Percentiles rank a stretch among this genome's conserved stretches.
Evolutionary conservation across 2,113 vertebrate species (phyloP).

Genomic region (Tylochromis polylepis): DNA sequence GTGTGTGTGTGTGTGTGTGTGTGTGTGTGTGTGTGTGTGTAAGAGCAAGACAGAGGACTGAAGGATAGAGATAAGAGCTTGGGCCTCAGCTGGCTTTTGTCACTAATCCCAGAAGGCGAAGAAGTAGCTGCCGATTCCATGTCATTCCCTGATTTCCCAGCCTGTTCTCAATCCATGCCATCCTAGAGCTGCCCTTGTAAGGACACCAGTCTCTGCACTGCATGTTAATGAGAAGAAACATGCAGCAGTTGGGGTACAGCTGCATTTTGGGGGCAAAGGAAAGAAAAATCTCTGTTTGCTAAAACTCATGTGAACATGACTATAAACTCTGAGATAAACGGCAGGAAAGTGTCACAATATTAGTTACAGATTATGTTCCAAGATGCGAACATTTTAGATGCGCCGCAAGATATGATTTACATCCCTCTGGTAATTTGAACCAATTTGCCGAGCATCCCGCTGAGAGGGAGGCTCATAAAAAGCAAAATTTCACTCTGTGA

Average conservation of each 20-base stretch:
- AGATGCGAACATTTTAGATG: neutral
- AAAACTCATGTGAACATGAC: neutral
- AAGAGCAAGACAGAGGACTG: slow-evolving; percentile 39
- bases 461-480: neutral
- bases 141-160: slow-evolving; percentile 56
- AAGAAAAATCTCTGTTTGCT: neutral
- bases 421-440: slow-evolving; percentile 9
- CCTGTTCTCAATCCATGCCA: slow-evolving; percentile 25
- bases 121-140: slow-evolving; percentile 40
- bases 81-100: slow-evolving; percentile 47
- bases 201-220: slow-evolving; percentile 43
- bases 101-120: slow-evolving; percentile 47
- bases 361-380: neutral
- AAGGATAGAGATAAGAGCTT: slow-evolving; percentile 60
- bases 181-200: slow-evolving; percentile 50
- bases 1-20: neutral
- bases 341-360: neutral
- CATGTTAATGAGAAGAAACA: slow-evolving; percentile 48
- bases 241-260: neutral
- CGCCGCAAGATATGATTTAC: neutral
- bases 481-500: neutral
- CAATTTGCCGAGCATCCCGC: neutral
- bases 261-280: neutral
- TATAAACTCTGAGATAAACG: slow-evolving; percentile 7
- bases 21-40: neutral